These are phyloP conservation scores for Sebastes itinus DNA, from an alignment of 2,797 vertebrate genomes.

Conservation along the genomic window DNA sequence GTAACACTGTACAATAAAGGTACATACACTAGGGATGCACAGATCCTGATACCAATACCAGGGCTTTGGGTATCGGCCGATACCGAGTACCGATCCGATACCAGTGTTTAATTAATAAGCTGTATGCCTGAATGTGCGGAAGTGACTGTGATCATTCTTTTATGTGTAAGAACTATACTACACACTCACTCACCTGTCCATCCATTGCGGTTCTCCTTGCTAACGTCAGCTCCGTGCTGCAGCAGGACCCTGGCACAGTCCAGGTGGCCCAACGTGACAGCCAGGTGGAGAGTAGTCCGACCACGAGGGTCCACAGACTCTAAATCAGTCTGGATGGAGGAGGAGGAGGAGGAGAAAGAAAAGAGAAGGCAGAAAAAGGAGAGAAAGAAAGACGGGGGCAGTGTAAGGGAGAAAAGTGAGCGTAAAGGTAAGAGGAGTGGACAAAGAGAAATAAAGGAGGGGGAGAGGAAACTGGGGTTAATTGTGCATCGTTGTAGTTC, in stretches of 20 bases:
- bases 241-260: slow-evolving; percentile 92
- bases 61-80: no score
- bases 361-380: not conserved
- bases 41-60: no score
- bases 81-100: no score
- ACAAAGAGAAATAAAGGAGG: not conserved
- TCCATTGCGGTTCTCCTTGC: slow-evolving; percentile 94
- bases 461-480: slow-evolving; percentile 15
- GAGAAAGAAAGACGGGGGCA: not conserved
- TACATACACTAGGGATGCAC: no score
- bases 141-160: no score
- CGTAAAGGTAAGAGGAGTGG: not conserved
- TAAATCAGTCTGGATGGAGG: slow-evolving; percentile 83
- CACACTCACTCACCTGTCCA: slow-evolving; percentile 89
- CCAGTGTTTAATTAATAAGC: no score
- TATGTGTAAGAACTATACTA: not conserved
- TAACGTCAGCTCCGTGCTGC: slow-evolving; percentile 91
- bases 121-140: no score
- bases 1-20: not conserved
- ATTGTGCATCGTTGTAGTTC: not conserved
- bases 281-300: slow-evolving; percentile 93
- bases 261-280: slow-evolving; percentile 91
- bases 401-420: not conserved
- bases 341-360: not conserved
- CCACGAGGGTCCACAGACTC: slow-evolving; percentile 94